Conservation (phyloP, 2,888 invertebrate genomes). For the Parnassius glacialis region DNA sequence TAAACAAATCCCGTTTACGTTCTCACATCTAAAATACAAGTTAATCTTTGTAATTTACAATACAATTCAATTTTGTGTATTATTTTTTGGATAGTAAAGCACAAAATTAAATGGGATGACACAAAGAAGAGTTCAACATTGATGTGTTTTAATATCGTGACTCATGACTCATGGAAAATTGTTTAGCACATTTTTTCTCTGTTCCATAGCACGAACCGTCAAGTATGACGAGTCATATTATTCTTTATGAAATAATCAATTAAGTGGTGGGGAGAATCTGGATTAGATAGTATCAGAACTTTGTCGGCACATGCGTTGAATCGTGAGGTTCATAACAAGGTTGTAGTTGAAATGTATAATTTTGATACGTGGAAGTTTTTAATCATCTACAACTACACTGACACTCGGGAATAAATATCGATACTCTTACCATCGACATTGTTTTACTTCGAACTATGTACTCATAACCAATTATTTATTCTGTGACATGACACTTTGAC, state of each 20-base stretch:
- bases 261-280: slow-evolving; percentile 73
- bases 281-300: slow-evolving; percentile 72
- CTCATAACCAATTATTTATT: too few relatives aligned
- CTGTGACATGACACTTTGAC: too few relatives aligned
- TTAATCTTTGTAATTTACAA: neutral
- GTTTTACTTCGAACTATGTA: too few relatives aligned
- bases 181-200: slow-evolving; percentile 58
- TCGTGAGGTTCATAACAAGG: slow-evolving; percentile 69
- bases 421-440: too few relatives aligned
- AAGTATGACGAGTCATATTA: slow-evolving; percentile 72
- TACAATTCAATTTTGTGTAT: slow-evolving; percentile 13
- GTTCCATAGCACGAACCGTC: slow-evolving; percentile 54
- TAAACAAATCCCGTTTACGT: too few relatives aligned
- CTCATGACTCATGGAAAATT: slow-evolving; percentile 56
- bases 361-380: slow-evolving; percentile 46
- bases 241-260: slow-evolving; percentile 78
- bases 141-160: slow-evolving; percentile 42
- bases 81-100: slow-evolving; percentile 2
- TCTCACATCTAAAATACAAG: neutral
- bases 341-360: slow-evolving; percentile 37
- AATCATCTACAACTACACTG: too few relatives aligned
- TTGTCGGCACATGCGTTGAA: slow-evolving; percentile 71
- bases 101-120: neutral
- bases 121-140: slow-evolving; percentile 1
- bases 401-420: too few relatives aligned